Evolutionary conservation across 2,888 invertebrate species (phyloP).

Genomic region (Leucozona laternaria): DNA sequence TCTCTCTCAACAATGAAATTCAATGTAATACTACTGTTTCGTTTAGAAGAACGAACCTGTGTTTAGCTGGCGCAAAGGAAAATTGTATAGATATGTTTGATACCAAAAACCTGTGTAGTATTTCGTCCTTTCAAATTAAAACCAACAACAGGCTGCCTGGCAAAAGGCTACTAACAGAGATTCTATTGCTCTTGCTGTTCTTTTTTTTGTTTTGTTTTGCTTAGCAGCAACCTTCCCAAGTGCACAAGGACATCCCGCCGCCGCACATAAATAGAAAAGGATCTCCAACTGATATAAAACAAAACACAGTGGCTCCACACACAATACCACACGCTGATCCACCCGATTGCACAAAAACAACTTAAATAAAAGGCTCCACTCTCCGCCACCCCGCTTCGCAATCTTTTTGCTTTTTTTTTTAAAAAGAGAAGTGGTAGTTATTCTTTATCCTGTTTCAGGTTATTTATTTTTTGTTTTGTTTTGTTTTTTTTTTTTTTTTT

Average conservation of each 20-base stretch:
- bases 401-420: constrained; percentile 49
- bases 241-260: constrained; percentile 30
- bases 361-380: constrained; percentile 27
- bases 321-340: constrained; percentile 45
- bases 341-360: constrained; percentile 72
- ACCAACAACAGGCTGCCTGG: constrained; percentile 68
- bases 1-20: background rate
- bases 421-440: constrained; percentile 42
- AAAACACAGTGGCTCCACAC: constrained; percentile 40
- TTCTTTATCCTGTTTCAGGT: constrained; percentile 68
- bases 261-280: constrained; percentile 53
- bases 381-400: background rate
- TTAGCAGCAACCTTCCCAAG: constrained; percentile 22
- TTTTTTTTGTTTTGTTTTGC: background rate
- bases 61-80: constrained; percentile 7
- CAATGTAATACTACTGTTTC: constrained; percentile 47
- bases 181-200: constrained; percentile 12
- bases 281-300: constrained; percentile 39
- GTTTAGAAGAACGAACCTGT: constrained; percentile 11
- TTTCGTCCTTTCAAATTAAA: constrained; percentile 71
- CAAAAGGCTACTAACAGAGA: constrained; percentile 40
- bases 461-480: constrained; percentile 63
- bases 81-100: constrained; percentile 26
- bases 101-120: constrained; percentile 36
- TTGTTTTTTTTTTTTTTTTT: too few relatives aligned